Percentiles rank a stretch among this genome's conserved stretches.
Conservation (phyloP, 2,113 vertebrate species). For the Lophochroa leadbeateri region DNA sequence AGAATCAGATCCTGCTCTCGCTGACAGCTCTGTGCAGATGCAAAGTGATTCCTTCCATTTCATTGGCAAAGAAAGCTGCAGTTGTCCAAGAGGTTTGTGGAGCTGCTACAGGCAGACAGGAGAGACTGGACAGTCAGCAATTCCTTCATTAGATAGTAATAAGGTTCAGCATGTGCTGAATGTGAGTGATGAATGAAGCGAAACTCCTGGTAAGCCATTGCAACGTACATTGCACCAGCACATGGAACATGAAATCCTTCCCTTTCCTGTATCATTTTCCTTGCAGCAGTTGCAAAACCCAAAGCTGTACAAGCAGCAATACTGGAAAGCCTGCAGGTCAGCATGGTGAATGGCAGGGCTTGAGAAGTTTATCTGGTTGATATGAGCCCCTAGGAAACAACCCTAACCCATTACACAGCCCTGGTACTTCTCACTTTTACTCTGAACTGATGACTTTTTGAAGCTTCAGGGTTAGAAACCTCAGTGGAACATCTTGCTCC, state of each 20-base stretch:
- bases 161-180: background rate
- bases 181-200: background rate
- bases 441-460: background rate
- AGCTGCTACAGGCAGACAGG: background rate
- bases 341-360: background rate
- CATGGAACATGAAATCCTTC: rapidly evolving
- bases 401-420: background rate
- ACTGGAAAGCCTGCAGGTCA: background rate
- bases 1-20: background rate
- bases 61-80: background rate
- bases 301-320: rapidly evolving
- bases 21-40: background rate
- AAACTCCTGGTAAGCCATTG: background rate
- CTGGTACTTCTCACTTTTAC: background rate
- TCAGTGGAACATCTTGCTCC: background rate
- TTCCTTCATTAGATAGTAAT: rapidly evolving
- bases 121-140: background rate
- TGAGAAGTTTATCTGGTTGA: background rate
- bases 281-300: background rate
- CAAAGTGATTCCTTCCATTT: background rate
- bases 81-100: background rate
- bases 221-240: rapidly evolving
- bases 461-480: background rate
- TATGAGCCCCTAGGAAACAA: background rate
- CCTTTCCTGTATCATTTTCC: rapidly evolving